Evolutionary conservation across 92 coral and sea anemone species (phyloP), one percentile per base, ranked within the genome.

Genomic region (Parazoanthus darwini): DNA sequence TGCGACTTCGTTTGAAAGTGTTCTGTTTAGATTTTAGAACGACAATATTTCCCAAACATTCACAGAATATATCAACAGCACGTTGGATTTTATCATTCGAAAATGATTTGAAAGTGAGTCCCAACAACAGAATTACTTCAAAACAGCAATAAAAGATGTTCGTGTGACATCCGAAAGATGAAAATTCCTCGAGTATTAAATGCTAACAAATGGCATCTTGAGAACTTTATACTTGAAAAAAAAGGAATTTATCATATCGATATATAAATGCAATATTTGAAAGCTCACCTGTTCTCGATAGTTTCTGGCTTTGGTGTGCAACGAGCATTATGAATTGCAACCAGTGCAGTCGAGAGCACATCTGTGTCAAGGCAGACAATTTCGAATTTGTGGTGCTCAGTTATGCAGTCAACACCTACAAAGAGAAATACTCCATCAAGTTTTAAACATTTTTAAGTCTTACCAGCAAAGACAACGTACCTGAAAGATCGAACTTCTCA

Each of bases 401-500:
- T 79, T 79, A 79, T 79, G 67, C 82, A 79, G 67, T 76, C 80
- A 42, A 39, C 58, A 15, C 80, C 80, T 76, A 39, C 80, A 37
- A 76, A 76, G 6, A 16, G 51, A 37, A 76, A 76, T 39, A 75
- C 38, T 37, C 25, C 1, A 76, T 76, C 80, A 39, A 74, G 5
- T 74, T 74, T 35, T 35, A 74, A 74, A 74, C 78, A 5, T 74
- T 74, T 74, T 74, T 74, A n/a, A 46, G 82, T 44, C 65, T 48
- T 78, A 44, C 82, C 81, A 78, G 82, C 80, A 77, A 77, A 77
- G 22, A 77, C 80, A 78, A 78, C 82, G 65, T 48, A 78, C 66
- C 82, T 78, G 82, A 78, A 78, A 78, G 63, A 48, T 78, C 81
- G 81, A 78, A 78, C 54, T 78, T 78, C 65, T 78, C 81, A 22